A percentile compares a stretch with the other conserved stretches of the same genome.
phyloP scores from a whole-genome alignment of 2,113 vertebrate species.

The Sander vitreus region DNA sequence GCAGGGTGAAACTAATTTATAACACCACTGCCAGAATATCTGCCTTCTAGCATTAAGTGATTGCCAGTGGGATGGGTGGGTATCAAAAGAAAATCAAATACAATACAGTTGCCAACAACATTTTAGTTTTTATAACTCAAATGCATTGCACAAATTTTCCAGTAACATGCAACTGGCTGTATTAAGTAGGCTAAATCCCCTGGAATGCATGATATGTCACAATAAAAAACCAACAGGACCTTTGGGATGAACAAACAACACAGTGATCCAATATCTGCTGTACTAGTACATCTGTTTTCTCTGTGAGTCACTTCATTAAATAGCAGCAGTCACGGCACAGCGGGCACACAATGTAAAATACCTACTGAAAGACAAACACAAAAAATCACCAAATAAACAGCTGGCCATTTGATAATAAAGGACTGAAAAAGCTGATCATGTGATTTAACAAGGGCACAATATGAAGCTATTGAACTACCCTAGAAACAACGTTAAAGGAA shows the following conservation, averaged over 20 bases:
- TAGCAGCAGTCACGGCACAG: neutral
- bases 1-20: neutral
- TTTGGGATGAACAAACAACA: constrained; percentile 70
- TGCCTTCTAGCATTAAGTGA: neutral
- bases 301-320: constrained; percentile 39
- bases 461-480: neutral
- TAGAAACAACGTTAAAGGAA: neutral
- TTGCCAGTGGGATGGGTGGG: neutral
- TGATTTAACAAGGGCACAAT: neutral
- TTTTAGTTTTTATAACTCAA: neutral
- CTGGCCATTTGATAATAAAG: neutral
- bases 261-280: constrained; percentile 22
- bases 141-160: neutral
- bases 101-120: neutral
- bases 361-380: neutral
- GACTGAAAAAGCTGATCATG: neutral
- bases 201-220: constrained; percentile 46
- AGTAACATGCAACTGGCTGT: neutral
- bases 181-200: constrained; percentile 2
- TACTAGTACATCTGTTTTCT: constrained; percentile 37
- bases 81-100: neutral
- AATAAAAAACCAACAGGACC: constrained; percentile 70
- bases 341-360: constrained; percentile 1
- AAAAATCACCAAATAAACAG: neutral
- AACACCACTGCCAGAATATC: neutral